Evolutionary conservation across 2,888 invertebrate species (phyloP), one percentile per base, ranked within the genome.

Genomic region (Epinotia nisella): DNA sequence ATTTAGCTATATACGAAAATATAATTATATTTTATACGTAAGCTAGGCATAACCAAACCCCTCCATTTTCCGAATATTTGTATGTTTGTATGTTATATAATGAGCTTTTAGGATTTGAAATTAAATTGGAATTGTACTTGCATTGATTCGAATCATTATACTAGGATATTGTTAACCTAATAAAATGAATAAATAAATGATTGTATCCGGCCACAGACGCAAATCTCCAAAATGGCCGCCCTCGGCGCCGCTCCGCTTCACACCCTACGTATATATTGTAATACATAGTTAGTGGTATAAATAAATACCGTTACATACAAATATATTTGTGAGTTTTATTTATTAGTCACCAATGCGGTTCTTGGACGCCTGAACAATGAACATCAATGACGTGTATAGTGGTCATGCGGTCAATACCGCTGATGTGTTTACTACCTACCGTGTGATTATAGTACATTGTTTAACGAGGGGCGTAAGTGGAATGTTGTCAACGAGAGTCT

Each of bases 1-100:
- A 79, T 72, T 74, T 77, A 77, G 72, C 61, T 78, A 78, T 80
- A 76, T 80, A 80, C 73, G 70, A 75, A 56, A 66, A 74, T 75
- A 78, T 86, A n/a, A n/a, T n/a, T n/a, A 85, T 86, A 84, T 85
- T 85, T 85, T 83, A 81, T 88, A 89, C 80, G 78, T 90, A 90
- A 86, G 82, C 82, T 89, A 90, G 86, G 82, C 77, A 78, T 87
- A 90, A 90, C 89, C 90, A 87, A 90, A 51, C 77, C 81, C 81
- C 79, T 80, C 80, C 80, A 78, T 71, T 77, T 76, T 75, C 75
- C 74, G n/a, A 41, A 69, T 76, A 78, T 81, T 81, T 78, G 75
- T 80, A 80, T 78, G 77, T 81, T 80, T 79, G 74, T 79, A 80
- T 74, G 64, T 61, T 67, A 67, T 71, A 60, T 71, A 72, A 65